These are phyloP conservation scores for Pan paniscus DNA, from an alignment of 2,113 vertebrate genomes.

Conservation along the genomic window DNA sequence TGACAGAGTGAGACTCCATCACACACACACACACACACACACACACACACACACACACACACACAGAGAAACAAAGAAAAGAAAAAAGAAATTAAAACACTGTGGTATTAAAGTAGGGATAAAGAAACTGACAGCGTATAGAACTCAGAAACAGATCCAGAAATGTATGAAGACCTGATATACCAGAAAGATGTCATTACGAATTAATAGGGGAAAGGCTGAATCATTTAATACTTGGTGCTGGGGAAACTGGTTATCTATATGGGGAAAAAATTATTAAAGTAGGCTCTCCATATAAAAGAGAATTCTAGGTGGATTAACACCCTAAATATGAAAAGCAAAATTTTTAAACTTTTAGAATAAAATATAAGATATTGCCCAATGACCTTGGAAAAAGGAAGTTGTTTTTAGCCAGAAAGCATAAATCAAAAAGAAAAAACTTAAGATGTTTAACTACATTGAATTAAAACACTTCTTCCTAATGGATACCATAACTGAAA, in stretches of 20 bases:
- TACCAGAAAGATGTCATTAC: not conserved
- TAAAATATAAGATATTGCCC: not conserved
- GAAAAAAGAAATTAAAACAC: not conserved
- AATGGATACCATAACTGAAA: not conserved
- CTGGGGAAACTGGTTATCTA: not conserved
- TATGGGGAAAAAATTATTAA: not conserved
- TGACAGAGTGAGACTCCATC: too few species aligned
- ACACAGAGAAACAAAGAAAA: too few species aligned
- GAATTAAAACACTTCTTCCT: constrained; percentile 15
- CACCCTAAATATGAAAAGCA: not conserved
- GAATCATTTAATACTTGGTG: not conserved
- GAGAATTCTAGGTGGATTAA: not conserved
- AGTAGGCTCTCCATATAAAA: not conserved
- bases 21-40: too few species aligned
- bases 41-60: too few species aligned
- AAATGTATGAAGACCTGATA: not conserved
- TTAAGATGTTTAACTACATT: not conserved
- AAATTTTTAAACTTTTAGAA: not conserved
- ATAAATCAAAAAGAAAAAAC: not conserved
- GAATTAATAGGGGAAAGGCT: not conserved
- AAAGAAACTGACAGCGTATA: not conserved
- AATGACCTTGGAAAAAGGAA: not conserved
- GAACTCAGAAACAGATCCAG: not conserved
- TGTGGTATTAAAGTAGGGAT: not conserved
- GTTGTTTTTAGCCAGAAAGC: not conserved